A percentile compares a stretch with the other conserved stretches of the same genome.
Evolutionary conservation across 2,888 invertebrate species (phyloP).

Genomic region (Crematogaster levior): DNA sequence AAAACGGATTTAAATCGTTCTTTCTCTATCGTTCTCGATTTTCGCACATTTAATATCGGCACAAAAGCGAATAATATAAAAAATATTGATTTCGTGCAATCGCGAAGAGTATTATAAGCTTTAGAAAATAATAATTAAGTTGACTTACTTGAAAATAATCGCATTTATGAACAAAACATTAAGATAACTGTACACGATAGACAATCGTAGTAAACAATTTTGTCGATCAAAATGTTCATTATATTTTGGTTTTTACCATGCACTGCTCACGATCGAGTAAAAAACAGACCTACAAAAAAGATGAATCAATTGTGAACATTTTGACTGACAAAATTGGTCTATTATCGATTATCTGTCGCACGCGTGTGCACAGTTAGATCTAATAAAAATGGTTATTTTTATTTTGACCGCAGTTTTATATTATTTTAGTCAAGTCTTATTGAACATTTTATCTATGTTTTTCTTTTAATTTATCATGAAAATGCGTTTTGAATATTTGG

Average conservation of each 20-base stretch:
- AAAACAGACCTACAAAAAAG: no score
- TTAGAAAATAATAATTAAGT: neutral
- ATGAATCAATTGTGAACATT: no score
- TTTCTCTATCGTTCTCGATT: neutral
- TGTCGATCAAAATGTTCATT: no score
- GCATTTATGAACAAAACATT: neutral
- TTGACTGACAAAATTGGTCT: no score
- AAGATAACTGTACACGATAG: no score
- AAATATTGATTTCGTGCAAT: neutral
- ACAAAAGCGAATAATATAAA: neutral
- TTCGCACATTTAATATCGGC: neutral
- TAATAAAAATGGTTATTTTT: neutral
- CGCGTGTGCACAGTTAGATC: no score
- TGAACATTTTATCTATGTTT: neutral
- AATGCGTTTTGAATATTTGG: neutral
- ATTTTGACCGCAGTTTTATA: neutral
- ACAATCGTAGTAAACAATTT: no score
- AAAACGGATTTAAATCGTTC: neutral
- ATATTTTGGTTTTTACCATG: no score
- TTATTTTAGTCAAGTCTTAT: neutral
- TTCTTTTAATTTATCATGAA: conserved; percentile 3
- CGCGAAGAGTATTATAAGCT: neutral
- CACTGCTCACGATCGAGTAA: no score
- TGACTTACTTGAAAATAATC: no score
- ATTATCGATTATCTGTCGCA: no score